A percentile compares a stretch with the other conserved stretches of the same genome.
Conservation (phyloP, 2,113 vertebrate species). For the Synodontis membranacea region DNA sequence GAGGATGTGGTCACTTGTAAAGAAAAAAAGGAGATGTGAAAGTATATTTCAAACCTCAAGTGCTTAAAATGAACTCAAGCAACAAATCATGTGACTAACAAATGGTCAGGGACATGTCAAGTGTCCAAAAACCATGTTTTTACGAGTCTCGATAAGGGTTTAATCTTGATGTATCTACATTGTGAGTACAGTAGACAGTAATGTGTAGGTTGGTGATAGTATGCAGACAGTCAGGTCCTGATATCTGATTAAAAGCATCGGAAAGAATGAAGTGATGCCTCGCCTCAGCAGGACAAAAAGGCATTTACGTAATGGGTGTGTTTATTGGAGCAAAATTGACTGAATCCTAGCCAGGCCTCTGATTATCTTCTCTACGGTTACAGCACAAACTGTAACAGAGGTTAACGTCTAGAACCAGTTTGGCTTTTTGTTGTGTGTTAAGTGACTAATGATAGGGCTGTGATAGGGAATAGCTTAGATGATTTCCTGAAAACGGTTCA, state of each 20-base stretch:
- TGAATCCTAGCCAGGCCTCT: neutral
- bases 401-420: neutral
- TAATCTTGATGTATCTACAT: neutral
- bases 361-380: neutral
- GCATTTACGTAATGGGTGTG: neutral
- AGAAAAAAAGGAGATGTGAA: neutral
- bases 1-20: neutral
- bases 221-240: conserved; percentile 23
- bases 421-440: neutral
- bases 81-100: neutral
- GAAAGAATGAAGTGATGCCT: conserved; percentile 20
- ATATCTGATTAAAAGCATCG: neutral
- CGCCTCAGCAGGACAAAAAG: neutral
- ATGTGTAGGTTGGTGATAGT: neutral
- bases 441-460: conserved; percentile 5
- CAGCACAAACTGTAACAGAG: neutral
- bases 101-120: neutral
- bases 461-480: neutral
- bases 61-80: neutral
- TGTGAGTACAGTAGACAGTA: neutral
- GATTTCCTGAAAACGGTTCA: neutral
- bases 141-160: neutral
- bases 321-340: neutral
- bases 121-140: neutral
- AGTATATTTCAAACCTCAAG: neutral